These are phyloP conservation scores for Eurois occulta DNA, from an alignment of 2,888 invertebrate species.

Conservation along the genomic window DNA sequence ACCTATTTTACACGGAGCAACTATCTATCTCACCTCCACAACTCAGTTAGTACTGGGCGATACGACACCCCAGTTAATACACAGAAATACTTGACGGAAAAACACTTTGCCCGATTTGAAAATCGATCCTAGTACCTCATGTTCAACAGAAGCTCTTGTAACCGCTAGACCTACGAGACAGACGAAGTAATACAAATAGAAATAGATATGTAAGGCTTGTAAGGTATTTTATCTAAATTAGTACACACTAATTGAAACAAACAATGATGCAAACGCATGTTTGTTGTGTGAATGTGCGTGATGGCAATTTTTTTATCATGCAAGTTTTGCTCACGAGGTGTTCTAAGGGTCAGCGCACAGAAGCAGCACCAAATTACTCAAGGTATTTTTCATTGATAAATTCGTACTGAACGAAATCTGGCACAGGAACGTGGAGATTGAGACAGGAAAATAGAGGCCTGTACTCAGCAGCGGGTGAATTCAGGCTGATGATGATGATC, in stretches of 20 bases:
- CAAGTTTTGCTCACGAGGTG: not conserved
- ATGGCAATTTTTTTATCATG: not conserved
- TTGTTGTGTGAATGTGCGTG: not conserved
- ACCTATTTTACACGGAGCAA: not conserved
- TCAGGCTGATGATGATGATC: too few species aligned
- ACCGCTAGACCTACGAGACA: not conserved
- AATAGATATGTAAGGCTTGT: not conserved
- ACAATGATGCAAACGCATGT: conserved; percentile 14
- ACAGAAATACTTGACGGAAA: not conserved
- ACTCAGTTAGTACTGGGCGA: not conserved
- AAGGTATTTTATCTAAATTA: conserved; percentile 17
- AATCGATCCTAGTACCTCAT: not conserved
- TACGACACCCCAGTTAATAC: not conserved
- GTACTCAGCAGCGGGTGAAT: too few species aligned
- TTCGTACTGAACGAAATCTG: too few species aligned
- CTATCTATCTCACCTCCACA: not conserved
- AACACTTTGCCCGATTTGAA: not conserved
- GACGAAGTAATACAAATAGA: not conserved
- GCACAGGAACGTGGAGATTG: too few species aligned
- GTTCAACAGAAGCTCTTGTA: not conserved
- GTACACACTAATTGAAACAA: not conserved
- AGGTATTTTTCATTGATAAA: not conserved
- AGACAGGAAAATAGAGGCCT: too few species aligned
- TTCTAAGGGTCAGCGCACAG: not conserved
- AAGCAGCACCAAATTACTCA: not conserved